Evolutionary conservation across 2,888 invertebrate species (phyloP).

Genomic region (Andrena trimmerana): DNA sequence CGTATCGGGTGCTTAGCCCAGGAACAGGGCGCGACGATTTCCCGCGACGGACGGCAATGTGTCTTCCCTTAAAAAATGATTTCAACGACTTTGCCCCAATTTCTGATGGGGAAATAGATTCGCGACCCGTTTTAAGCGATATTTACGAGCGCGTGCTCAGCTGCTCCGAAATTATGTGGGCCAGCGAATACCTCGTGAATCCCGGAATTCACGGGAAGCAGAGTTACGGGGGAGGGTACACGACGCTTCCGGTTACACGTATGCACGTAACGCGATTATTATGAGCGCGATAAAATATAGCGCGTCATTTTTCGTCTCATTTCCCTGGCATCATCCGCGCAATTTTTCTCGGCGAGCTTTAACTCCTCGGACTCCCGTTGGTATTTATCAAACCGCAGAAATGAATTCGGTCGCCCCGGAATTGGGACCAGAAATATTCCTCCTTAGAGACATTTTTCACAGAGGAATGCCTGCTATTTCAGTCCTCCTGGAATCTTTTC

Average conservation of each 20-base stretch:
- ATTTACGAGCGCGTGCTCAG: constrained; percentile 41
- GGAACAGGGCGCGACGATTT: neutral
- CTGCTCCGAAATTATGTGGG: constrained; percentile 35
- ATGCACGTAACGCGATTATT: constrained; percentile 22
- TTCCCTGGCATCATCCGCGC: neutral
- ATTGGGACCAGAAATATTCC: neutral
- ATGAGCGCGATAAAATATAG: constrained; percentile 17
- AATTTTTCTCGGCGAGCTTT: constrained; percentile 3
- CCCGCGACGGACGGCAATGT: neutral
- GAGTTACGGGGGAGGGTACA: constrained; percentile 15
- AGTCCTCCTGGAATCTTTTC: neutral
- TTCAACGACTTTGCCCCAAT: constrained; percentile 43
- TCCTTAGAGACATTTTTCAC: neutral
- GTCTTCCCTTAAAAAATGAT: constrained; percentile 29
- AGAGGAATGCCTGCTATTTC: neutral
- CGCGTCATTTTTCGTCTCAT: constrained; percentile 27
- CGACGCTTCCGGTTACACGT: constrained; percentile 16
- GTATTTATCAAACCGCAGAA: neutral
- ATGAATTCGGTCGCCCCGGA: neutral
- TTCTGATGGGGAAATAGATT: constrained; percentile 30
- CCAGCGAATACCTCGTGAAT: constrained; percentile 33
- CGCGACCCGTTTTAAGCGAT: constrained; percentile 25
- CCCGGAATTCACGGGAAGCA: neutral
- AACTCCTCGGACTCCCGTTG: neutral
- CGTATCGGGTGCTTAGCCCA: neutral